Evolutionary conservation across 1,140 invertebrate species (phyloP), one percentile per base, ranked within the genome.

Genomic region (Pentalonia nigronervosa): DNA sequence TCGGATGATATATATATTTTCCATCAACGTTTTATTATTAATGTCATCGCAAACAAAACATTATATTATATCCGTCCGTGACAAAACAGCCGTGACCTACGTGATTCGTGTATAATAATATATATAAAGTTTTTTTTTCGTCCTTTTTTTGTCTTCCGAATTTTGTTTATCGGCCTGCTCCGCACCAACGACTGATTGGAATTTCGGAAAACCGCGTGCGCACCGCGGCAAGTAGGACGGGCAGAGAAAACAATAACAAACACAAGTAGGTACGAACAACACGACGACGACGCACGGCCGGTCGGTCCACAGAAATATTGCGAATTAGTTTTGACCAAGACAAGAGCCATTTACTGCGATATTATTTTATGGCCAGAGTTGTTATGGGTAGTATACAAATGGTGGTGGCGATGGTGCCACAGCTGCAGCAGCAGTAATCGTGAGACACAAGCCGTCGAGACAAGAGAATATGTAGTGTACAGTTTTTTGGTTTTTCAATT

Each of bases 41-140:
- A 67, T 45, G 36, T 90, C 53, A 45, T 67, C 88, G 88, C 88
- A 56, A 90, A 90, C 88, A 60, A 60, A 90, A 90, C 88, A 41
- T 53, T 50, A 50, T 53, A 36, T 89, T 41, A 17, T 25, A 89
- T 90, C 53, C 53, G 36, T 90, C 88, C 88, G 53, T 56, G 36
- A 60, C 53, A 90, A 90, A 90, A 90, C 36, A 90, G 53, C 89
- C 89, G 89, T 90, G 56, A 60, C 89, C 89, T 90, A 90, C 89
- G 89, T 90, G 89, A 60, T 90, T 60, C 89, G 36, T 90, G n/a
- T 76, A 76, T 76, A 76, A 14, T 30, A 23, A 84, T 45, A 36
- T 41, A 83, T 83, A 83, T 83, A 83, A 3, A 9, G 60, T 67
- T n/a, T 17, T 87, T 48, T 47, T 48, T 87, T n/a, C 30, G 25